Conservation (phyloP, 2,888 invertebrate genomes). For the Temnothorax ravouxi region DNA sequence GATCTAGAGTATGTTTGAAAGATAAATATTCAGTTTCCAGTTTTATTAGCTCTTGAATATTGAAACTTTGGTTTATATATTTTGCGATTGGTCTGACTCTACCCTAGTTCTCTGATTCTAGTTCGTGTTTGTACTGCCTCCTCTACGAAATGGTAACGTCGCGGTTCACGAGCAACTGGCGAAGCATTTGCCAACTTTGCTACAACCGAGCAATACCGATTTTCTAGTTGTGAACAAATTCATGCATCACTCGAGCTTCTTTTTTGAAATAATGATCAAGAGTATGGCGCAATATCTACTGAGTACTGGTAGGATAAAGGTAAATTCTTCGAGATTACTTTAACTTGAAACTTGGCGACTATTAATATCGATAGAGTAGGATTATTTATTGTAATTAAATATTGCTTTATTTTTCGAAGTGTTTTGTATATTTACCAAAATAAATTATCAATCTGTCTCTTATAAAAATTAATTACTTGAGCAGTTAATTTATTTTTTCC, state of each 20-base stretch:
- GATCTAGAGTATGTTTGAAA: background rate
- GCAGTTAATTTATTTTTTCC: conserved; percentile 23
- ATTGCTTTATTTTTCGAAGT: background rate
- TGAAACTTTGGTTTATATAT: conserved; percentile 26
- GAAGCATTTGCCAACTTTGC: conserved; percentile 90
- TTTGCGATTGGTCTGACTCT: background rate
- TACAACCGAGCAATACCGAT: conserved; percentile 93
- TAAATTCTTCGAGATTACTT: conserved; percentile 82
- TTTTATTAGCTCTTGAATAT: conserved; percentile 22
- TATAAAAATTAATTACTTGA: conserved; percentile 14
- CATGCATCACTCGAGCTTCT: conserved; percentile 96
- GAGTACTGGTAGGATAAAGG: conserved; percentile 95
- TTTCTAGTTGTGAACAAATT: conserved; percentile 96
- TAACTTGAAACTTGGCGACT: background rate
- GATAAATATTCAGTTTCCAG: background rate
- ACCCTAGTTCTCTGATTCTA: conserved; percentile 82
- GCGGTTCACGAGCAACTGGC: conserved; percentile 93
- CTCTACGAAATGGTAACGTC: conserved; percentile 85
- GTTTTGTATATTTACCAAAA: background rate
- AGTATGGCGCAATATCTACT: conserved; percentile 98
- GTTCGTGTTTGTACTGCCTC: conserved; percentile 89
- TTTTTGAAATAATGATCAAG: conserved; percentile 96
- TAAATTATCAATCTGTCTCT: conserved; percentile 10
- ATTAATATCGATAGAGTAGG: background rate
- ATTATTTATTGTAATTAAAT: conserved; percentile 10